Evolutionary conservation across 2,797 vertebrate genomes (phyloP), one percentile per base, ranked within the genome.

Genomic region (Oryzias dopingdopingensis): DNA sequence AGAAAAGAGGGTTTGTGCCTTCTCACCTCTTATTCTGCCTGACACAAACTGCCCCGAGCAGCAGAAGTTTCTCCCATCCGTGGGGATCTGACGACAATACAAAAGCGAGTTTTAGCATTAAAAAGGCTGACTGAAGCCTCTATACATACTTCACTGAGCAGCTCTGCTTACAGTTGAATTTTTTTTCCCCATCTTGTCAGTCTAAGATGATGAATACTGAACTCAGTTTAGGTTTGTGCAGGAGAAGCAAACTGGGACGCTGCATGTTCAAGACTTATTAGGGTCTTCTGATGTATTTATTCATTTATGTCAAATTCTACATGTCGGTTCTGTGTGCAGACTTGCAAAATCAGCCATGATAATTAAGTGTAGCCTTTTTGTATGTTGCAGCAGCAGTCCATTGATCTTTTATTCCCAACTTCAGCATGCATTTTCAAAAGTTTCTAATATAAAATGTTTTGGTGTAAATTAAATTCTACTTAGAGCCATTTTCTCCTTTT

Each of bases 81-180:
- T 52, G 62, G 72, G 56, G 75, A 74, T 83, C 64, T 62, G 62
- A 56, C 72, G 55, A 76, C 74, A 64, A 59, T 24, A 65, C 13
- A 4, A 72, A 71, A 65, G 70, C 61, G 41, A 76, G 70, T 74
- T 76, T 74, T 48, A 70, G 61, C 37, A 76, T 70, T 42, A 62
- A 76, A 83, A 88, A 80, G 65, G 66, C 78, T 70, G 82, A 88
- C 67, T 67, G 75, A 74, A 80, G 72, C 61, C 74, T 70, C 65
- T 83, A 73, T 72, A 61, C 69, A 75, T 76, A 72, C 80, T 81
- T 70, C 74, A 81, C 13, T 68, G 80, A 84, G 32, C 83, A 77
- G 74, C 62, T 63, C 61, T 73, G 84, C 79, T 87, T 76, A 84
- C 60, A 80, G 68, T 71, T 67, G 77, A 78, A 43, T 62, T 59